Evolutionary conservation across 2,797 vertebrate genomes (phyloP).

Genomic region (Rhynchotus rufescens): DNA sequence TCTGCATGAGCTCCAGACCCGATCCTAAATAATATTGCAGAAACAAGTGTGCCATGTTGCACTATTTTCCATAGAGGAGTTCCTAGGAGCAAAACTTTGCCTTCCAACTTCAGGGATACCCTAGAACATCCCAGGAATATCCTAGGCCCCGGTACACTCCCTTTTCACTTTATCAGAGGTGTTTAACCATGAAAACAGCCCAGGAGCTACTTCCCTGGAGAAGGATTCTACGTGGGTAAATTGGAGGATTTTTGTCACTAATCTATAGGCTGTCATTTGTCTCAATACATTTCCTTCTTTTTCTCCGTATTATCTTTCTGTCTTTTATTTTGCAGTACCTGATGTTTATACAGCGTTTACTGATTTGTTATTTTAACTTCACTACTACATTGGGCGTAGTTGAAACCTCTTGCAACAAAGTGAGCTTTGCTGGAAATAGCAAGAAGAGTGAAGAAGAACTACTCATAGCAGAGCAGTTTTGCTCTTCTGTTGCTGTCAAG

Average conservation of each 20-base stretch:
- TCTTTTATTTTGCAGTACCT: background rate
- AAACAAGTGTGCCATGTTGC: background rate
- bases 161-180: background rate
- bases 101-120: background rate
- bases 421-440: background rate
- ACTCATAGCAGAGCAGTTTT: background rate
- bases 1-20: background rate
- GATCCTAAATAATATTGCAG: background rate
- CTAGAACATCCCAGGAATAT: background rate
- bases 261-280: background rate
- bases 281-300: background rate
- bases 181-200: background rate
- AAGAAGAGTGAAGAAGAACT: background rate
- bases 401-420: background rate
- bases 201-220: background rate
- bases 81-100: background rate
- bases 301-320: fast-evolving
- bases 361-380: background rate
- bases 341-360: background rate
- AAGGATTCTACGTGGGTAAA: background rate
- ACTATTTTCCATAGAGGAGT: background rate
- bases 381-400: background rate
- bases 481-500: background rate
- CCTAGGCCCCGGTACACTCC: background rate
- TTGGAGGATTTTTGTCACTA: background rate